Percentiles rank a stretch among this genome's conserved stretches.
These are phyloP conservation scores for Micromesistius poutassou DNA, from an alignment of 2,797 vertebrate genomes.

Conservation along the genomic window DNA sequence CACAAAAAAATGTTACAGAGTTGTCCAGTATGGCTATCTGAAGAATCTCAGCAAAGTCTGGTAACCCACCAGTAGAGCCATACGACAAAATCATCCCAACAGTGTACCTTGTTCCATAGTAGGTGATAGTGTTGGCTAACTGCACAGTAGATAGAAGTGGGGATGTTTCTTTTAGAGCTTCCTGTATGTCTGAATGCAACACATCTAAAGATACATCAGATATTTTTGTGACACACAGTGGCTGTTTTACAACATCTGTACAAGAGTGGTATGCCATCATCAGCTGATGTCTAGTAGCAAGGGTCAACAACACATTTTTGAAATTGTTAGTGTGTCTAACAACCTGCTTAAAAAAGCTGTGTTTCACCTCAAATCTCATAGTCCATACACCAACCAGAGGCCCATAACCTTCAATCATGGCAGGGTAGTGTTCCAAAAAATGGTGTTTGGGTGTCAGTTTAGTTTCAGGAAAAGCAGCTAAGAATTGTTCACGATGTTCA, in stretches of 20 bases:
- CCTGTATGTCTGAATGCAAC: slow-evolving; percentile 41
- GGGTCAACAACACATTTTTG: slow-evolving; percentile 32
- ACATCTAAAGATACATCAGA: slow-evolving; percentile 31
- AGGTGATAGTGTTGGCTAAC: slow-evolving; percentile 23
- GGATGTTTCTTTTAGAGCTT: slow-evolving; percentile 24
- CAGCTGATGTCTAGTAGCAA: slow-evolving; percentile 37
- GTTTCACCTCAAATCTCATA: slow-evolving; percentile 36
- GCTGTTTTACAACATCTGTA: slow-evolving; percentile 18
- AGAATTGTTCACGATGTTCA: slow-evolving; percentile 29
- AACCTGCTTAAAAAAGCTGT: slow-evolving; percentile 8
- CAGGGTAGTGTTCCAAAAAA: slow-evolving; percentile 38
- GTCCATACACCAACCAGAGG: slow-evolving; percentile 30
- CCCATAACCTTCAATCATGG: slow-evolving; percentile 20
- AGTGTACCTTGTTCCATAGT: slow-evolving; percentile 33
- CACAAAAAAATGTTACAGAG: slow-evolving; percentile 30
- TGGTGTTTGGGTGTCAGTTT: slow-evolving; percentile 32
- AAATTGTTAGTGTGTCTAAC: slow-evolving; percentile 39
- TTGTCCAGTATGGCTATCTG: slow-evolving; percentile 36
- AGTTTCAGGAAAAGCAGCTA: slow-evolving; percentile 27
- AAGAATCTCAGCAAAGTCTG: slow-evolving; percentile 35
- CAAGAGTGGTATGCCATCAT: slow-evolving; percentile 33
- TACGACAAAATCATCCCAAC: slow-evolving; percentile 35
- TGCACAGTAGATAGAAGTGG: slow-evolving; percentile 31
- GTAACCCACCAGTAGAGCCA: slow-evolving; percentile 26
- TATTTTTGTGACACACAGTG: slow-evolving; percentile 34